Evolutionary conservation across 2,888 invertebrate species (phyloP).

Genomic region (Gymnosoma rotundatum): DNA sequence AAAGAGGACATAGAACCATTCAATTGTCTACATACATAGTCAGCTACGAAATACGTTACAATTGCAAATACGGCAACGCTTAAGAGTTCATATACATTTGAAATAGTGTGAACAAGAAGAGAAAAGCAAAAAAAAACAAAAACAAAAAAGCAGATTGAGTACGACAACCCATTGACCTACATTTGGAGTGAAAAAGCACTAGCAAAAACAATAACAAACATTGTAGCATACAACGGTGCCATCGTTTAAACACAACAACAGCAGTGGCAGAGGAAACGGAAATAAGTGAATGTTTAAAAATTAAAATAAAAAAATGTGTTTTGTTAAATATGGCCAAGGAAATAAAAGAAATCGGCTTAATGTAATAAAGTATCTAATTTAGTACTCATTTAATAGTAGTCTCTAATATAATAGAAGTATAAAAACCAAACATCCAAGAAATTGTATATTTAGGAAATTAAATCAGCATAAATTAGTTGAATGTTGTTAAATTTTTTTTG

Average conservation of each 20-base stretch:
- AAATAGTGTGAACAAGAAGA: constrained; percentile 26
- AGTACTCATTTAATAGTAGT: constrained; percentile 40
- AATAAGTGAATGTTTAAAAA: constrained; percentile 39
- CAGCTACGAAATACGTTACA: too few relatives aligned
- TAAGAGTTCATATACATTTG: not conserved
- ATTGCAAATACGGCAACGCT: not conserved
- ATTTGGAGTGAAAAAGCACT: constrained; percentile 71
- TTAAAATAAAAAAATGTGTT: constrained; percentile 12
- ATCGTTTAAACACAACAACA: constrained; percentile 14
- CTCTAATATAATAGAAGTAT: constrained; percentile 11
- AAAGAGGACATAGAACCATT: too few relatives aligned
- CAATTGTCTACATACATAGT: too few relatives aligned
- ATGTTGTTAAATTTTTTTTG: constrained; percentile 17
- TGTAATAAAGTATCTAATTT: constrained; percentile 47
- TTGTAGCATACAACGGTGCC: constrained; percentile 10
- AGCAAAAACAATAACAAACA: constrained; percentile 25
- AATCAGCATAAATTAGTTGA: constrained; percentile 29
- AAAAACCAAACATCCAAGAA: not conserved
- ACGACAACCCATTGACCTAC: constrained; percentile 80
- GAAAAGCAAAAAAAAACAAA: constrained; percentile 14
- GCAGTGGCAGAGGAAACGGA: constrained; percentile 42
- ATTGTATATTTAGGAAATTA: constrained; percentile 37
- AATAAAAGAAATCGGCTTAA: constrained; percentile 49
- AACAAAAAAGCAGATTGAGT: constrained; percentile 65
- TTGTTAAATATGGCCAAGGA: constrained; percentile 45